Percentiles rank a stretch among this genome's conserved stretches.
These are phyloP conservation scores for Acleris sparsana DNA, from an alignment of 2,888 invertebrate genomes.

Conservation along the genomic window DNA sequence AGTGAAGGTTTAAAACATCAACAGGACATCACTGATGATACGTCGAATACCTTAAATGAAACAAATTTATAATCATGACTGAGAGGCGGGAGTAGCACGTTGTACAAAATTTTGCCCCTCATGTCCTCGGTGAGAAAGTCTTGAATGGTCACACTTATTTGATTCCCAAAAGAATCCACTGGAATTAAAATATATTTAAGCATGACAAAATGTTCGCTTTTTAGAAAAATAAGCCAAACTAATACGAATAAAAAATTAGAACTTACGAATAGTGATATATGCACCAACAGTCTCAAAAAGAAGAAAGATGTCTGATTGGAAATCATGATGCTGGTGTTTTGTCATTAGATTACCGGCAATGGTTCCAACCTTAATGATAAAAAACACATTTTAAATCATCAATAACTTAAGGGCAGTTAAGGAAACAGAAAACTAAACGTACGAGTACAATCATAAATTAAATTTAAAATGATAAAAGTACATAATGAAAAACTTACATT, in stretches of 20 bases:
- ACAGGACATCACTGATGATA: neutral
- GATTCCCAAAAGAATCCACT: conserved; percentile 49
- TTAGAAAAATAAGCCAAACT: neutral
- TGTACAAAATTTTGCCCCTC: conserved; percentile 62
- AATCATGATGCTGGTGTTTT: conserved; percentile 86
- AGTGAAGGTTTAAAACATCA: no score
- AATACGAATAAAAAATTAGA: neutral
- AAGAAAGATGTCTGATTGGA: conserved; percentile 88
- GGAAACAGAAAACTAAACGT: neutral
- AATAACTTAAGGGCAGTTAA: neutral
- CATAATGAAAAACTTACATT: conserved; percentile 82
- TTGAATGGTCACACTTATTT: conserved; percentile 57
- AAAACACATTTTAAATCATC: neutral
- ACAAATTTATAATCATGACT: conserved; percentile 44
- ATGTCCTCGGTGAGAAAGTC: conserved; percentile 72
- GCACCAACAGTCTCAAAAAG: conserved; percentile 67
- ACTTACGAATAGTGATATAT: conserved; percentile 56
- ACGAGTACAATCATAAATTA: neutral
- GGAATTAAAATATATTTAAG: conserved; percentile 33
- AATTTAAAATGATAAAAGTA: neutral
- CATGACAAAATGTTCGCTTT: neutral
- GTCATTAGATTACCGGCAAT: conserved; percentile 88
- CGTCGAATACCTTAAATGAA: conserved; percentile 52
- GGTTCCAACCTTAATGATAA: conserved; percentile 80
- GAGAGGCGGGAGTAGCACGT: conserved; percentile 56